Evolutionary conservation across 2,113 vertebrate genomes (phyloP).

Genomic region (Himantopus leucocephalus): DNA sequence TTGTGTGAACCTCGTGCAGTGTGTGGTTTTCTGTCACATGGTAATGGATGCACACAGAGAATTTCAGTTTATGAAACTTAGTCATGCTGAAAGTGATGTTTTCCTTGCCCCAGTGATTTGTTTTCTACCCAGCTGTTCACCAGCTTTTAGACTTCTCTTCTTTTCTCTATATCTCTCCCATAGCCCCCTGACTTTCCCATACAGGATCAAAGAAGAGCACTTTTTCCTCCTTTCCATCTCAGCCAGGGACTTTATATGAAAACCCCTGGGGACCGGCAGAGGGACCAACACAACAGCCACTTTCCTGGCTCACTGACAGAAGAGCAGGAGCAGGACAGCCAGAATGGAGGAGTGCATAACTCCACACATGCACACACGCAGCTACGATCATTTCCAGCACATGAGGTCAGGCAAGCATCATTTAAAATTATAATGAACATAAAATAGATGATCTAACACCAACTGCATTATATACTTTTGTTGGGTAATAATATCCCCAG

Average conservation of each 20-base stretch:
- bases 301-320: background rate
- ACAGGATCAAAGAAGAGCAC: background rate
- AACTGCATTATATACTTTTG: background rate
- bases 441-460: background rate
- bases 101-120: background rate
- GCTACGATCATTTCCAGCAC: background rate
- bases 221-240: background rate
- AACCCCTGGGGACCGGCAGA: background rate
- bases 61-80: background rate
- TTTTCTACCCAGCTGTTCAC: background rate
- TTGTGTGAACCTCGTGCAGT: background rate
- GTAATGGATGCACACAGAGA: background rate
- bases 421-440: background rate
- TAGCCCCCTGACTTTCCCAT: background rate
- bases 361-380: background rate
- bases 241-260: background rate
- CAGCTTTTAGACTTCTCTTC: background rate
- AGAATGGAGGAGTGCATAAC: background rate
- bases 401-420: background rate
- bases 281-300: background rate
- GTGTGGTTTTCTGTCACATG: background rate
- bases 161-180: background rate
- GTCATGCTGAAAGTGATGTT: background rate
- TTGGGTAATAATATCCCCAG: background rate
- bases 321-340: background rate